These are phyloP conservation scores for Amphipoea oculea DNA, from an alignment of 2,888 invertebrate species.

Conservation along the genomic window DNA sequence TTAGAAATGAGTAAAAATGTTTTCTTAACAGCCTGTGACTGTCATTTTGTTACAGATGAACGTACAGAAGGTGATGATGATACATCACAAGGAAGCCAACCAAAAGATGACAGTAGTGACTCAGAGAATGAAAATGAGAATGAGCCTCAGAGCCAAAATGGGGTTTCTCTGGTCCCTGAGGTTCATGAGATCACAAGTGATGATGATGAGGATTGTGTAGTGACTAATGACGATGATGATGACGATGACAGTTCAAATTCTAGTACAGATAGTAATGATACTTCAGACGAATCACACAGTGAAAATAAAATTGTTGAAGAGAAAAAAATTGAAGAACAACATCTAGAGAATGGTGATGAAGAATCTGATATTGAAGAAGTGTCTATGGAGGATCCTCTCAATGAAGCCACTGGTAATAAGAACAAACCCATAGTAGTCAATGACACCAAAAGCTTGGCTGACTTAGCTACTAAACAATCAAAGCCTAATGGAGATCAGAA, in stretches of 20 bases:
- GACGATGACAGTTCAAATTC: constrained; percentile 48
- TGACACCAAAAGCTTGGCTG: constrained; percentile 93
- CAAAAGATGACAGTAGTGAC: constrained; percentile 87
- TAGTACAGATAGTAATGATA: constrained; percentile 86
- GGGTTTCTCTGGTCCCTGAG: constrained; percentile 84
- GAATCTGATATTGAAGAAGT: constrained; percentile 88
- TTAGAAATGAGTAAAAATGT: constrained; percentile 4
- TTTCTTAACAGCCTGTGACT: constrained; percentile 24
- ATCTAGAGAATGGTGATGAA: constrained; percentile 88
- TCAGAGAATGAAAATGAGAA: constrained; percentile 82
- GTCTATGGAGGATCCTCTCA: constrained; percentile 92
- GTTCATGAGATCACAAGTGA: constrained; percentile 90
- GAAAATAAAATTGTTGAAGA: constrained; percentile 88
- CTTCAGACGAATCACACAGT: constrained; percentile 90
- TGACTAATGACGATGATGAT: constrained; percentile 79
- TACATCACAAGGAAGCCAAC: constrained; percentile 88
- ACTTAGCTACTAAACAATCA: constrained; percentile 91
- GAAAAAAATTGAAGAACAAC: constrained; percentile 88
- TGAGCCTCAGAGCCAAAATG: constrained; percentile 86
- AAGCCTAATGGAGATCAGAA: constrained; percentile 87
- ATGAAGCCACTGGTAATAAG: constrained; percentile 78
- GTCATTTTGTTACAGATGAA: constrained; percentile 80
- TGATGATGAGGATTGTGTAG: constrained; percentile 90
- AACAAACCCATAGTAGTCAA: constrained; percentile 92
- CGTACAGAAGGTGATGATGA: constrained; percentile 89